Base-by-base conservation (phyloP, 2,888 invertebrate genomes). In the Taphrorychus bicolor region DNA sequence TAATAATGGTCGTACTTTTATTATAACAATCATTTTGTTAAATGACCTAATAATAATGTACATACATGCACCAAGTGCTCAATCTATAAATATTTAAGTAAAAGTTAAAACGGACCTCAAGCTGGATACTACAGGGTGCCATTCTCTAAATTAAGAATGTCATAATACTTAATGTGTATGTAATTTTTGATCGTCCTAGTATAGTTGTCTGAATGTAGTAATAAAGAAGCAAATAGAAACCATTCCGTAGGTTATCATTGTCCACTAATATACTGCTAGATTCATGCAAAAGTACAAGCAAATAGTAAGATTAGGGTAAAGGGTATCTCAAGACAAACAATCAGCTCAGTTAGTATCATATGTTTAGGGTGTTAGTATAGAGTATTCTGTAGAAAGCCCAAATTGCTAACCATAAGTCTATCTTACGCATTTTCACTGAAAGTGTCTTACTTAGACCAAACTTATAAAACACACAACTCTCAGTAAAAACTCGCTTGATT, bases 281-380 rank as follows among this genome's bases (percentile, higher is more conserved):
- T 21, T 58, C 64, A 64, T 64, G 64, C 64, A 64, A 58, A 64
- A 51, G 21, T 58, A 58, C 49, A 52, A 64, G 64, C 64, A 52
- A 49, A 57, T 40, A 32, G 32, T 32, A 1, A 11, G 11, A 9
- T 9, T 9, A 32, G 3, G 32, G 11, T 32, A 3, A 11, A 32
- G 32, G 32, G 32, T 9, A 3, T 32, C 3, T 32, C 32, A 32
- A 32, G 32, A 32, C 32, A 32, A 32, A 48, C 48, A 17, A 48
- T 48, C 18, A 48, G 17, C 48, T 19, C 48, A 17, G 18, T 16
- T 16, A n/a, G 16, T 21, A 14, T n/a, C n/a, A n/a, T n/a, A 24
- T 54, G 32, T 59, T 53, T 40, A 48, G 45, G 5, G 56, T 59
- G 66, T 60, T 56, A 66, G 66, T 49, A 54, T n/a, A n/a, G n/a